Evolutionary conservation across 2,113 vertebrate species (phyloP).

Genomic region (Lycaon pictus): DNA sequence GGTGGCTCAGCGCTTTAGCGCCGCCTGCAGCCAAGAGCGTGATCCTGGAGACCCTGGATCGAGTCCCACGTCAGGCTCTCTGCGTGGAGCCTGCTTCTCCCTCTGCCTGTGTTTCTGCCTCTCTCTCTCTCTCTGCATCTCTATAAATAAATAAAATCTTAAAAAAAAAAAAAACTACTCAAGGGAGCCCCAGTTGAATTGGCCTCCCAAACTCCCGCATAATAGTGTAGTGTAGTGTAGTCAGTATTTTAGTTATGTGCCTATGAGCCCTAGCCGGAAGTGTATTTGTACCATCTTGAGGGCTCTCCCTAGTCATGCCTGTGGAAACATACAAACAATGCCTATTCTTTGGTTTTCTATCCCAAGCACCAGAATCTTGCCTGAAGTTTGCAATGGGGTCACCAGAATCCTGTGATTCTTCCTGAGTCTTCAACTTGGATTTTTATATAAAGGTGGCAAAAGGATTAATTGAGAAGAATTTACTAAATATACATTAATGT

Average conservation of each 20-base stretch:
- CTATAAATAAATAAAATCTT: no score
- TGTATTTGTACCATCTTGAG: not conserved
- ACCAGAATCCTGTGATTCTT: not conserved
- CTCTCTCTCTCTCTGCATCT: no score
- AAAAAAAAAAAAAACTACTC: not conserved
- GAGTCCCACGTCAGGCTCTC: no score
- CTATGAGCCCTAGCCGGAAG: not conserved
- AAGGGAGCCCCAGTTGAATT: not conserved
- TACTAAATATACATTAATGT: not conserved
- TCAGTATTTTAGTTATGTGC: not conserved
- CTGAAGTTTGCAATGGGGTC: not conserved
- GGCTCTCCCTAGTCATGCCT: not conserved
- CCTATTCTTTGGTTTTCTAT: not conserved
- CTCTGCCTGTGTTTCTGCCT: no score
- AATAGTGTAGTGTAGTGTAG: not conserved
- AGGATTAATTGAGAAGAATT: not conserved
- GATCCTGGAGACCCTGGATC: no score
- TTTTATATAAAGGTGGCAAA: slow-evolving; percentile 15
- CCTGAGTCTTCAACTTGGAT: not conserved
- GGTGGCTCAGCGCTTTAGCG: no score
- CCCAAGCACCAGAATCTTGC: not conserved
- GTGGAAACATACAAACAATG: not conserved
- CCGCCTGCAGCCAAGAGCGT: no score
- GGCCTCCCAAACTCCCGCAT: not conserved
- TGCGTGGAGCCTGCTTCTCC: no score